phyloP scores from a whole-genome alignment of 2,888 invertebrate genomes.

The Chloroclysta siterata region DNA sequence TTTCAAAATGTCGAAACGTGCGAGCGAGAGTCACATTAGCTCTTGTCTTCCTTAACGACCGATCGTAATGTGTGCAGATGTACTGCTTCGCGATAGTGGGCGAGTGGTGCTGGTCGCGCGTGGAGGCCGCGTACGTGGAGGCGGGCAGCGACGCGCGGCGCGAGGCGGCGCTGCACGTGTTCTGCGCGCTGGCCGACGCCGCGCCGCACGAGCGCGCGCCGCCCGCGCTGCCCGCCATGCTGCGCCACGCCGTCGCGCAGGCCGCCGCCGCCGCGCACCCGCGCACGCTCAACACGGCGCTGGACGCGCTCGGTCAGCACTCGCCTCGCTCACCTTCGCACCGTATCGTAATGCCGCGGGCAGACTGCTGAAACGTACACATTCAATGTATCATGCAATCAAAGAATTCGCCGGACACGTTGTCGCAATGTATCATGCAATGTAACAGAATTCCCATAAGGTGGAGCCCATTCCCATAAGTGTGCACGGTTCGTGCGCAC shows the following conservation, averaged over 20 bases:
- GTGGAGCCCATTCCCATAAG: no score
- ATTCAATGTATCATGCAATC: no score
- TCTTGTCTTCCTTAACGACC: no score
- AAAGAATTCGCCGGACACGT: no score
- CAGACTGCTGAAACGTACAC: no score
- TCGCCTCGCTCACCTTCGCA: no score
- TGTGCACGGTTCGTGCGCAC: no score
- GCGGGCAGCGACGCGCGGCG: slow-evolving; percentile 84
- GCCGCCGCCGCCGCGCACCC: slow-evolving; percentile 75
- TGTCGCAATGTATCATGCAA: no score
- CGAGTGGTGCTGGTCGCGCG: slow-evolving; percentile 88
- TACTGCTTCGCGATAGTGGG: slow-evolving; percentile 94
- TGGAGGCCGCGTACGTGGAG: slow-evolving; percentile 86
- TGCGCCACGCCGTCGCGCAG: slow-evolving; percentile 68
- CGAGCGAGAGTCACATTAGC: no score
- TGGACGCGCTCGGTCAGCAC: slow-evolving; percentile 89
- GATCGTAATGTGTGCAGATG: slow-evolving; percentile 79
- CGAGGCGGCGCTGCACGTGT: slow-evolving; percentile 82
- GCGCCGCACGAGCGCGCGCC: slow-evolving; percentile 71
- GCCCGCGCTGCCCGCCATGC: slow-evolving; percentile 70
- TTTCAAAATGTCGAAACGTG: no score
- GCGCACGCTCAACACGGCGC: slow-evolving; percentile 84
- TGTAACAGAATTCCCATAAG: no score
- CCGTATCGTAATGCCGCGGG: no score
- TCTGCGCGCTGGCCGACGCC: slow-evolving; percentile 81